Evolutionary conservation across 1,140 invertebrate genomes (phyloP).

Genomic region (Apis mellifera): Amel_HAv3.1 CM009942.2:11360001-11360500

Average conservation of each 20-base stretch:
- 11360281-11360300: background rate
- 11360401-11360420: background rate
- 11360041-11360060: constrained; percentile 5
- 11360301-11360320: constrained; percentile 14
- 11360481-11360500: no score
- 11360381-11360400: background rate
- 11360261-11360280: constrained; percentile 49
- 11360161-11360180: constrained; percentile 60
- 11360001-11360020: background rate
- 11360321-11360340: constrained; percentile 18
- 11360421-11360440: background rate
- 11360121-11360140: constrained; percentile 44
- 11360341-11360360: no score
- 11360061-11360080: constrained; percentile 7
- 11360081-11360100: constrained; percentile 43
- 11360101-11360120: constrained; percentile 51
- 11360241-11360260: constrained; percentile 4
- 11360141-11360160: constrained; percentile 49
- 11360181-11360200: constrained; percentile 68
- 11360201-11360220: constrained; percentile 53
- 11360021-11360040: constrained; percentile 1
- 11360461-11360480: no score
- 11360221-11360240: constrained; percentile 40
- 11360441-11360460: background rate
- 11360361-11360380: background rate